Percentiles rank a stretch among this genome's conserved stretches.
These are phyloP conservation scores for Chloroclystis v-ata DNA, from an alignment of 2,888 invertebrate genomes.

Conservation along the genomic window DNA sequence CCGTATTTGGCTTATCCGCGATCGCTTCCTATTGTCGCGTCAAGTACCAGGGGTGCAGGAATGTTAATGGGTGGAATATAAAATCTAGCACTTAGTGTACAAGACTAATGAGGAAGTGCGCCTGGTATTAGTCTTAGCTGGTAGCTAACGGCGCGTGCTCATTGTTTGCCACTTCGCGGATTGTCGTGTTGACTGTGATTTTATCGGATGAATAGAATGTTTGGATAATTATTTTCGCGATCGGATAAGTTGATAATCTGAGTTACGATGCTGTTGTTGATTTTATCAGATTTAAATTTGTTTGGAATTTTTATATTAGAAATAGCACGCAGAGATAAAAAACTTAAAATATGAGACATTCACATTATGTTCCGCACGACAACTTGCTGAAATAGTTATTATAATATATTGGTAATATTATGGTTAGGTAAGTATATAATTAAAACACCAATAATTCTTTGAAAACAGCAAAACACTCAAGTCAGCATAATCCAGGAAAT, in stretches of 20 bases:
- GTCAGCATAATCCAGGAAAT: neutral
- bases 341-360: too few species aligned
- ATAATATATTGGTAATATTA: too few species aligned
- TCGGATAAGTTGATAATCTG: neutral
- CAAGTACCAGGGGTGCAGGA: slow-evolving; percentile 33
- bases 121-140: slow-evolving; percentile 5
- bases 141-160: slow-evolving; percentile 20
- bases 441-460: too few species aligned
- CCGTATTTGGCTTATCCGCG: slow-evolving; percentile 24
- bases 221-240: slow-evolving; percentile 1
- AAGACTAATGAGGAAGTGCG: slow-evolving; percentile 34
- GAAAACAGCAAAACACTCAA: too few species aligned
- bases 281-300: neutral
- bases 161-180: slow-evolving; percentile 21
- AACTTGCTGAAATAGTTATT: too few species aligned
- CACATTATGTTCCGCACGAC: too few species aligned
- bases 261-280: neutral
- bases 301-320: too few species aligned
- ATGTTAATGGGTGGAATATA: slow-evolving; percentile 42
- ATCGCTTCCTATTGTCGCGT: slow-evolving; percentile 29
- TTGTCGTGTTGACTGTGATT: slow-evolving; percentile 12
- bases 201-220: slow-evolving; percentile 15
- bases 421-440: too few species aligned
- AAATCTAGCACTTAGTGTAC: slow-evolving; percentile 32
- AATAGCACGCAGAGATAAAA: too few species aligned